Conservation (phyloP, 1,140 invertebrate genomes). For the Philaenus spumarius region DNA sequence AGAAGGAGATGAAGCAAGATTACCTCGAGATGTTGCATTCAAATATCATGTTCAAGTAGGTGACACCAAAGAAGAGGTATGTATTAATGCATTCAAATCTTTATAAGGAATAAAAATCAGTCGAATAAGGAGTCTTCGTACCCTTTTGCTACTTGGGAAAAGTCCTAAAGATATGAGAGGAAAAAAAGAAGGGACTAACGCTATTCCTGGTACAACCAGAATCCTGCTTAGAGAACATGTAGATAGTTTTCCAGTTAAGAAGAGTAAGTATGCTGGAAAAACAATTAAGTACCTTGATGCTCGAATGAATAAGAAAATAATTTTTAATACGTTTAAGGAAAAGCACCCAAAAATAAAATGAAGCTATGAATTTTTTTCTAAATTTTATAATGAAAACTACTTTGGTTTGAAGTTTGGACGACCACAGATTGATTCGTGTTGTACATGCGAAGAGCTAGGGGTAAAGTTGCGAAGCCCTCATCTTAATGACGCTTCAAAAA, state of each 20-base stretch:
- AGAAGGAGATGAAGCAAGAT: not conserved
- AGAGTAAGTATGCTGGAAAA: conserved; percentile 10
- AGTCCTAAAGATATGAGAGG: not conserved
- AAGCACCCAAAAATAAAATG: conserved; percentile 16
- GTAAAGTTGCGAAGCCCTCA: no score
- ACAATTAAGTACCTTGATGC: conserved; percentile 15
- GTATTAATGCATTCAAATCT: not conserved
- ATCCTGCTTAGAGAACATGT: not conserved
- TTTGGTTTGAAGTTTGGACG: no score
- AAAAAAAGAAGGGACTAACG: not conserved
- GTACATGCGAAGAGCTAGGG: no score
- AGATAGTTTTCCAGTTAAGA: not conserved
- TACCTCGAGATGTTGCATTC: not conserved
- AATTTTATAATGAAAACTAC: no score
- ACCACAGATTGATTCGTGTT: no score
- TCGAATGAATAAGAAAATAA: conserved; percentile 5
- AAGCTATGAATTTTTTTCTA: conserved; percentile 17
- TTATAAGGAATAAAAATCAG: not conserved
- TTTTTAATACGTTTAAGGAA: conserved; percentile 16
- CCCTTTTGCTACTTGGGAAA: not conserved
- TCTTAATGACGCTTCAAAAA: no score
- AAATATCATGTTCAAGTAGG: not conserved
- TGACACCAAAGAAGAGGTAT: not conserved
- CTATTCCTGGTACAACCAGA: not conserved
- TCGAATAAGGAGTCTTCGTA: not conserved